Conservation (phyloP, 2,113 vertebrate genomes). For the Poeciliopsis occidentalis region DNA sequence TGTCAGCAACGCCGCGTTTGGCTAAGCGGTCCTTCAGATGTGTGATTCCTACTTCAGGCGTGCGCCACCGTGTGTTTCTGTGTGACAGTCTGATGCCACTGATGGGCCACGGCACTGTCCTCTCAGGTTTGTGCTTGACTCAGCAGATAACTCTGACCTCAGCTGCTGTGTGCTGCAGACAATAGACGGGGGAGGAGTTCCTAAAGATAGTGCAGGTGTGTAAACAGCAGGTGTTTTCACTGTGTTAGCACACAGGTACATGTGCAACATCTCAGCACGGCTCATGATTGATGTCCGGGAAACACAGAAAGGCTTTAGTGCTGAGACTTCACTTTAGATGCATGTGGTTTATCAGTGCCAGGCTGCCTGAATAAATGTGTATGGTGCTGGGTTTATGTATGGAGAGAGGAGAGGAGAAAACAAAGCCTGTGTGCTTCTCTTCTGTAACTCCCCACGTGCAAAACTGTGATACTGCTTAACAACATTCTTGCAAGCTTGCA, state of each 20-base stretch:
- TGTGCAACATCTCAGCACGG: not conserved
- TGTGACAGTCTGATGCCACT: slow-evolving; percentile 35
- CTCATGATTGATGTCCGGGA: slow-evolving; percentile 69
- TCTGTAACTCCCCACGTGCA: slow-evolving; percentile 13
- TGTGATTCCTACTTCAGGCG: slow-evolving; percentile 10
- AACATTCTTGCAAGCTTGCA: slow-evolving; percentile 33
- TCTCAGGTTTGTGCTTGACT: slow-evolving; percentile 52
- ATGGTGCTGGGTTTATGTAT: slow-evolving; percentile 37
- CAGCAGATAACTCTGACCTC: slow-evolving; percentile 64
- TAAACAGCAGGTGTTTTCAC: slow-evolving; percentile 64
- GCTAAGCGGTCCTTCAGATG: slow-evolving; percentile 1
- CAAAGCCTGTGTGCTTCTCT: slow-evolving; percentile 9
- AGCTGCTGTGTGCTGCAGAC: slow-evolving; percentile 54
- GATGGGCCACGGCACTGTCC: slow-evolving; percentile 46
- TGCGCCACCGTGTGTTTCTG: slow-evolving; percentile 24
- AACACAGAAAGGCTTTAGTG: slow-evolving; percentile 65
- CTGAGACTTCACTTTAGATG: slow-evolving; percentile 76
- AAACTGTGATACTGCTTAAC: slow-evolving; percentile 43
- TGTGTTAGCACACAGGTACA: slow-evolving; percentile 19
- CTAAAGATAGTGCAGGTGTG: slow-evolving; percentile 68
- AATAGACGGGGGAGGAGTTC: slow-evolving; percentile 53
- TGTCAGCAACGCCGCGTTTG: not conserved
- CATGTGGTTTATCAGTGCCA: slow-evolving; percentile 67
- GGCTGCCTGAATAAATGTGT: slow-evolving; percentile 33
- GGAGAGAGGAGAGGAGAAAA: slow-evolving; percentile 12